These are phyloP conservation scores for Cyprinodon diabolis DNA, from an alignment of 2,797 vertebrate species.

Conservation along the genomic window DNA sequence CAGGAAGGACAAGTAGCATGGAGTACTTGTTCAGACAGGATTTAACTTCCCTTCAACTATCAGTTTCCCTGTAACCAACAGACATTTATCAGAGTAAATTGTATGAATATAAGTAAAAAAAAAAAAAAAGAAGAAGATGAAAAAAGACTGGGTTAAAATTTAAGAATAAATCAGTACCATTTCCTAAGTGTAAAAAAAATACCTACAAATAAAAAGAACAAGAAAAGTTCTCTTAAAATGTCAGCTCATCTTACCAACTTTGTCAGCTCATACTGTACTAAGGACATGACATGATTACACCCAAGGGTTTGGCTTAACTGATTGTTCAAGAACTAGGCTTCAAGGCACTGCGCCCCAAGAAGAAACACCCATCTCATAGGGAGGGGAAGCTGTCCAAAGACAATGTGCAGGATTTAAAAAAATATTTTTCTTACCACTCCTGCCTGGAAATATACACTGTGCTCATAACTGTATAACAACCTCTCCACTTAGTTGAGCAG, in stretches of 20 bases:
- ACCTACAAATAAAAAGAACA: not conserved
- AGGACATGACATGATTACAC: constrained; percentile 53
- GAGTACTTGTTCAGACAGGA: not conserved
- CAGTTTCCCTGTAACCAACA: not conserved
- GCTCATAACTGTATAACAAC: constrained; percentile 82
- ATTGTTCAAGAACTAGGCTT: constrained; percentile 28
- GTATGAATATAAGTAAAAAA: not conserved
- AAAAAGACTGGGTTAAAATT: not conserved
- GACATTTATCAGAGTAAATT: not conserved
- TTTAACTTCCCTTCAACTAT: not conserved
- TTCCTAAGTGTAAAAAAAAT: not conserved
- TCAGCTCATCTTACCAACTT: not conserved
- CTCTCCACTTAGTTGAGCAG: constrained; percentile 76
- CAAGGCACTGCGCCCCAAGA: constrained; percentile 73
- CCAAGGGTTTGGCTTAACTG: constrained; percentile 69
- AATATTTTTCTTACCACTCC: constrained; percentile 75
- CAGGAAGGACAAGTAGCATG: not conserved
- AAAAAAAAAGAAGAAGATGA: not conserved
- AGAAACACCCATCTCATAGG: constrained; percentile 71
- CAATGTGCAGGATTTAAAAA: constrained; percentile 74
- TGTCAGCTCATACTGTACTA: not conserved
- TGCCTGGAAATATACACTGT: constrained; percentile 73
- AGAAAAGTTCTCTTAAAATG: not conserved
- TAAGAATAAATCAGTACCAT: not conserved
- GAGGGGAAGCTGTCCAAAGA: constrained; percentile 81